Evolutionary conservation across 2,888 invertebrate genomes (phyloP).

Genomic region (Pemphredon lugubris): DNA sequence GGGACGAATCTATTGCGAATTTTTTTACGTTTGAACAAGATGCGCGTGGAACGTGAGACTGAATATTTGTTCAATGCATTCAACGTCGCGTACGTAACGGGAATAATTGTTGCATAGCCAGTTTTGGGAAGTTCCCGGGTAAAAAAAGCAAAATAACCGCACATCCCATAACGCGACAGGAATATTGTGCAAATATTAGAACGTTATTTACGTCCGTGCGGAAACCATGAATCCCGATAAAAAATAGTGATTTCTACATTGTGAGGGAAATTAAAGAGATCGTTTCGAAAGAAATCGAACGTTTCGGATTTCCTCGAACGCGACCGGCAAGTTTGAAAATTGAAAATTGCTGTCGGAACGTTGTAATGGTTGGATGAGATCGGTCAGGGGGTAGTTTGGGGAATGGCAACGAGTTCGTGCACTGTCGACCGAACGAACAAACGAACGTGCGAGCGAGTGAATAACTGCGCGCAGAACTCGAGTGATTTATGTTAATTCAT

Average conservation of each 20-base stretch:
- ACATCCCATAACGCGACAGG: conserved; percentile 41
- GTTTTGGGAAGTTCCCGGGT: conserved; percentile 47
- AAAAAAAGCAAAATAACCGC: conserved; percentile 45
- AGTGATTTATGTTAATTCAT: conserved; percentile 74
- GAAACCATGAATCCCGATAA: conserved; percentile 2
- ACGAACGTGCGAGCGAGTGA: conserved; percentile 51
- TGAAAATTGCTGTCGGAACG: conserved; percentile 63
- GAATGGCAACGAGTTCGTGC: conserved; percentile 13
- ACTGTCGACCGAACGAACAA: conserved; percentile 12
- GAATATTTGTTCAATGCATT: conserved; percentile 44
- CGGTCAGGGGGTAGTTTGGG: conserved; percentile 34
- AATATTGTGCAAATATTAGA: conserved; percentile 50
- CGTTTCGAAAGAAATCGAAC: conserved; percentile 42
- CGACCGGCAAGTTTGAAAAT: conserved; percentile 62
- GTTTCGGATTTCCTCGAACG: background rate
- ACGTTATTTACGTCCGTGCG: conserved; percentile 26
- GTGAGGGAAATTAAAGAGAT: conserved; percentile 13
- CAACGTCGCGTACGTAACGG: conserved; percentile 45
- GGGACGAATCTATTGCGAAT: conserved; percentile 48
- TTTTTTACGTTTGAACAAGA: conserved; percentile 56
- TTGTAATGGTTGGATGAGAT: conserved; percentile 60
- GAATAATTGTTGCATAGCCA: conserved; percentile 53
- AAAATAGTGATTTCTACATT: conserved; percentile 15
- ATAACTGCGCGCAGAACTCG: conserved; percentile 57
- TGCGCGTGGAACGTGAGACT: conserved; percentile 41